These are phyloP conservation scores for Canis aureus DNA, from an alignment of 2,113 vertebrate species.

Conservation along the genomic window DNA sequence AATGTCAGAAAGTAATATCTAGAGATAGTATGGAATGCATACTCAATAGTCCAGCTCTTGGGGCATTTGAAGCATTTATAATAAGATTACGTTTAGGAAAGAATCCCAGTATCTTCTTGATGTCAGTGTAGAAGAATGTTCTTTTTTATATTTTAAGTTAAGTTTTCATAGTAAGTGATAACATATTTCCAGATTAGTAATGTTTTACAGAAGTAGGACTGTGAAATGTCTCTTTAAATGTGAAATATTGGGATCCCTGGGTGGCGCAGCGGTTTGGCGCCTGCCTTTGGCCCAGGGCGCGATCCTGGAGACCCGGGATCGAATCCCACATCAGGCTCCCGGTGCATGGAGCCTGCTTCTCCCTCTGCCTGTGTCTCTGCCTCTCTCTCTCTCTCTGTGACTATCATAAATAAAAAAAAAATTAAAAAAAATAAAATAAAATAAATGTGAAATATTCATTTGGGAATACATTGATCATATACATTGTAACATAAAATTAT, in stretches of 20 bases:
- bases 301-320: too few relatives aligned
- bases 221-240: slow-evolving; percentile 39
- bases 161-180: not conserved
- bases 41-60: not conserved
- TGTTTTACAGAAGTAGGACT: not conserved
- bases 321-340: too few relatives aligned
- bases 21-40: not conserved
- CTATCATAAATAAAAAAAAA: too few relatives aligned
- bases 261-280: too few relatives aligned
- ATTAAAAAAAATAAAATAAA: too few relatives aligned
- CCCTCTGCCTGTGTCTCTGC: too few relatives aligned
- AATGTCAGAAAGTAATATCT: not conserved
- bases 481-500: not conserved
- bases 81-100: not conserved
- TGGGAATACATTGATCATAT: not conserved
- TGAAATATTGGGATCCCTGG: not conserved
- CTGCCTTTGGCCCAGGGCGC: too few relatives aligned
- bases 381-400: too few relatives aligned
- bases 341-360: too few relatives aligned
- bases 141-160: not conserved
- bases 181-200: slow-evolving; percentile 7
- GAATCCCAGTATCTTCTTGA: not conserved
- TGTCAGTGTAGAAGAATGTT: not conserved
- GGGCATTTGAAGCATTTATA: not conserved
- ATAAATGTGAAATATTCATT: slow-evolving; percentile 38